Percentiles rank a stretch among this genome's conserved stretches.
Conservation (phyloP, 2,888 invertebrate species). For the Ophion slaviceki region DNA sequence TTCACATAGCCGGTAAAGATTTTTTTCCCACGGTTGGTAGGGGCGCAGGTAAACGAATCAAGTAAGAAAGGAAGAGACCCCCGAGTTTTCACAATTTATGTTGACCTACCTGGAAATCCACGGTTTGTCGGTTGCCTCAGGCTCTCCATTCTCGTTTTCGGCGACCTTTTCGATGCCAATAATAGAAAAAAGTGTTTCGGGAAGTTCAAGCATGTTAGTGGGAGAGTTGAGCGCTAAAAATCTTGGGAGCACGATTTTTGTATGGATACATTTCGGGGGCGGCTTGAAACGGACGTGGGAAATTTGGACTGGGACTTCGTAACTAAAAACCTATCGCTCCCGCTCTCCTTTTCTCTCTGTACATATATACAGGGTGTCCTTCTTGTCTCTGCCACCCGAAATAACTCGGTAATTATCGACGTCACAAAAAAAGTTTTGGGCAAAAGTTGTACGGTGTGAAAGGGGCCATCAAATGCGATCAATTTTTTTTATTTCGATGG, state of each 20-base stretch:
- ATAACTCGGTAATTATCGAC: no score
- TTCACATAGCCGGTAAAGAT: neutral
- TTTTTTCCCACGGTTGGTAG: slow-evolving; percentile 58
- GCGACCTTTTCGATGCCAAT: slow-evolving; percentile 39
- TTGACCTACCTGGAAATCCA: slow-evolving; percentile 54
- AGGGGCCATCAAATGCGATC: no score
- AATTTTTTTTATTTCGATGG: no score
- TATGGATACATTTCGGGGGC: slow-evolving; percentile 41
- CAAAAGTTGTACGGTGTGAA: no score
- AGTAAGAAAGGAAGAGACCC: slow-evolving; percentile 5
- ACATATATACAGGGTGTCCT: no score
- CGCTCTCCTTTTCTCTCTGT: no score
- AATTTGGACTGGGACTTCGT: slow-evolving; percentile 41
- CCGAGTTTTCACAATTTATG: slow-evolving; percentile 38
- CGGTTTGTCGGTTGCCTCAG: slow-evolving; percentile 48
- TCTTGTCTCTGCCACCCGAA: no score
- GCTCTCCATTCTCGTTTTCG: slow-evolving; percentile 13
- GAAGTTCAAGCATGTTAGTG: slow-evolving; percentile 47
- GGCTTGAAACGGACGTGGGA: slow-evolving; percentile 49
- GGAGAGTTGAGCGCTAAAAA: slow-evolving; percentile 40
- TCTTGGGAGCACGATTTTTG: slow-evolving; percentile 49
- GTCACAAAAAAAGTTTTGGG: no score
- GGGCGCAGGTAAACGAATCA: slow-evolving; percentile 49
- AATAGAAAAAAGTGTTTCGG: slow-evolving; percentile 50
- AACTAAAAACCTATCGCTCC: slow-evolving; percentile 5